Conservation (phyloP, 2,113 vertebrate genomes). For the Thunnus thynnus region DNA sequence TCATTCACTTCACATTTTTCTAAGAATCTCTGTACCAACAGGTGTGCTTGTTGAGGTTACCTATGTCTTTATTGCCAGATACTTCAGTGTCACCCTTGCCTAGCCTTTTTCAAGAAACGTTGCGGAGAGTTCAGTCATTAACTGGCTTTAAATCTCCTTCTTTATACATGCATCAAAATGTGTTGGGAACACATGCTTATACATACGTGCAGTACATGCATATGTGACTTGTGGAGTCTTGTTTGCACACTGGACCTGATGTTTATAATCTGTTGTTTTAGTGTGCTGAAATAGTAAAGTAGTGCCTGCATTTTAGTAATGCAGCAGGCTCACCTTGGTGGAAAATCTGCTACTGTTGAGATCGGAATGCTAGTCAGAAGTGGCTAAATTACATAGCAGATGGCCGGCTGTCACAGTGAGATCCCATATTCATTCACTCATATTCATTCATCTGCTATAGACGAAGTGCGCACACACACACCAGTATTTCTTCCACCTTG, state of each 20-base stretch:
- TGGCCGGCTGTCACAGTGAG: slow-evolving; percentile 54
- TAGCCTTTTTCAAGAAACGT: no score
- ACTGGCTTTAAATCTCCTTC: not conserved
- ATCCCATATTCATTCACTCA: slow-evolving; percentile 60
- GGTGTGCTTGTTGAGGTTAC: not conserved
- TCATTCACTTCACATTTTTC: not conserved
- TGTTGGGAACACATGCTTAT: not conserved
- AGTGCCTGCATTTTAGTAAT: slow-evolving; percentile 18
- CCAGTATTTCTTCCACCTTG: not conserved
- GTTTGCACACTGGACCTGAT: not conserved
- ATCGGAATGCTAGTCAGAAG: slow-evolving; percentile 55
- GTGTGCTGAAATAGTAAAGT: slow-evolving; percentile 6
- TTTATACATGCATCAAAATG: not conserved
- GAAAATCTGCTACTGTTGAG: slow-evolving; percentile 49
- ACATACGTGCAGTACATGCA: not conserved
- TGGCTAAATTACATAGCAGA: slow-evolving; percentile 68
- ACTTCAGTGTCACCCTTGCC: not conserved
- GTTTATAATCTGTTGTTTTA: slow-evolving; percentile 22
- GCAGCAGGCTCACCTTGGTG: slow-evolving; percentile 13
- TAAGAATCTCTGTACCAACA: not conserved
- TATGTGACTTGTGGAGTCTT: not conserved
- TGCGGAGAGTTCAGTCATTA: not conserved
- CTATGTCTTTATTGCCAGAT: not conserved
- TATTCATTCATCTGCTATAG: slow-evolving; percentile 62
- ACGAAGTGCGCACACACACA: not conserved